Evolutionary conservation across 2,888 invertebrate genomes (phyloP), one percentile per base, ranked within the genome.

Genomic region (Dyspetes luteomarginatus): DNA sequence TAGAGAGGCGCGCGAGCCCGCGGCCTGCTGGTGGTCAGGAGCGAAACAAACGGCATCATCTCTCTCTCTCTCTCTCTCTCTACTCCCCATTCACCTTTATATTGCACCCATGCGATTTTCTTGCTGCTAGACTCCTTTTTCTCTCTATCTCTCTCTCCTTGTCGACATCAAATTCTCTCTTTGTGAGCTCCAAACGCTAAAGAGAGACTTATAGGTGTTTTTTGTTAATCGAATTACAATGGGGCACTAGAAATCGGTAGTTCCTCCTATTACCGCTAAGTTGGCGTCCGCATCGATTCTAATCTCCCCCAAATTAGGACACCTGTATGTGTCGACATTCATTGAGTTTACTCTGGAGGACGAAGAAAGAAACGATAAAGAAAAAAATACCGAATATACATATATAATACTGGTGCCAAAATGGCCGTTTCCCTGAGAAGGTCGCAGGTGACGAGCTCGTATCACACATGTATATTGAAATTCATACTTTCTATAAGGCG

Each of bases 21-120:
- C 68, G 36, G 45, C 78, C 58, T 26, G 36, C 68, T 17, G 85
- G 87, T 88, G 86, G 85, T 88, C 88, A 87, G 86, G 84, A 88
- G 85, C 86, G 86, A 62, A 65, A 75, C 71, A 62, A 74, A 52
- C 52, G 43, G 55, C 22, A 43, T 41, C 15, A 19, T 45, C 64
- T 67, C 78, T 67, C 77, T 69, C 79, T 43, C 83, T 72, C 81
- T 82, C 76, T 77, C 76, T 82, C 78, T 67, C 77, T 69, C 79
- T 41, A 80, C 72, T 77, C 81, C 75, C 78, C 79, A 82, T 78
- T 81, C 77, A 81, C 85, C 84, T 83, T 85, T 83, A 84, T 82
- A 83, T 77, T 72, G 73, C 71, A 45, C 67, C 71, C 69, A 67
- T 67, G 60, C 41, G 4, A 67, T 50, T 50, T 15, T 17, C 15